Conservation (phyloP, 2,888 invertebrate species). For the Leptarthrus brevirostris region DNA sequence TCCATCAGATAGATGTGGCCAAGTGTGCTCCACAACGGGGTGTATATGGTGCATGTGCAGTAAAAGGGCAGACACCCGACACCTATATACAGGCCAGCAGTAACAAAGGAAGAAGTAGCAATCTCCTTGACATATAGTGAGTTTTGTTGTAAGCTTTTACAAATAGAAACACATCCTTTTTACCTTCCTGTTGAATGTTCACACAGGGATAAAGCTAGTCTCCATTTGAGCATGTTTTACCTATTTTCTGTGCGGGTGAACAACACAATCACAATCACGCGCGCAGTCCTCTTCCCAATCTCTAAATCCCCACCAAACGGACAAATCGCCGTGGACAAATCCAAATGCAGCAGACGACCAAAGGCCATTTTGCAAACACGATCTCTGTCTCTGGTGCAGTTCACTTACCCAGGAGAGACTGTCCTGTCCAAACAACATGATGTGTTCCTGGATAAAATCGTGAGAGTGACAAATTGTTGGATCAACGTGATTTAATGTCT, state of each 20-base stretch:
- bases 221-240: constrained; percentile 10
- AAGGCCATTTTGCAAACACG: constrained; percentile 13
- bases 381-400: constrained; percentile 14
- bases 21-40: neutral
- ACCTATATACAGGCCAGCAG: neutral
- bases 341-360: constrained; percentile 20
- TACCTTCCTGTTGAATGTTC: constrained; percentile 17
- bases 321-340: constrained; percentile 41
- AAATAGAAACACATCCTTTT: constrained; percentile 13
- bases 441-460: constrained; percentile 24
- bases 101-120: too few relatives aligned
- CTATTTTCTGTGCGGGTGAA: constrained; percentile 15
- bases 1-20: neutral
- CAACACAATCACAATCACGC: neutral
- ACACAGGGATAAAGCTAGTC: constrained; percentile 8
- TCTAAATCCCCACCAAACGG: neutral
- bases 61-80: neutral
- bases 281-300: too few relatives aligned
- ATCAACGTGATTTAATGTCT: constrained; percentile 49
- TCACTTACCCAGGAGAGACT: constrained; percentile 13
- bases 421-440: neutral
- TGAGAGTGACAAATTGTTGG: constrained; percentile 43
- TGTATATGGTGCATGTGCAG: neutral
- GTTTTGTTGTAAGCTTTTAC: neutral
- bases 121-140: neutral